These are phyloP conservation scores for Drosophila bocqueti DNA, from an alignment of 1,140 invertebrate species.

Conservation along the genomic window DNA sequence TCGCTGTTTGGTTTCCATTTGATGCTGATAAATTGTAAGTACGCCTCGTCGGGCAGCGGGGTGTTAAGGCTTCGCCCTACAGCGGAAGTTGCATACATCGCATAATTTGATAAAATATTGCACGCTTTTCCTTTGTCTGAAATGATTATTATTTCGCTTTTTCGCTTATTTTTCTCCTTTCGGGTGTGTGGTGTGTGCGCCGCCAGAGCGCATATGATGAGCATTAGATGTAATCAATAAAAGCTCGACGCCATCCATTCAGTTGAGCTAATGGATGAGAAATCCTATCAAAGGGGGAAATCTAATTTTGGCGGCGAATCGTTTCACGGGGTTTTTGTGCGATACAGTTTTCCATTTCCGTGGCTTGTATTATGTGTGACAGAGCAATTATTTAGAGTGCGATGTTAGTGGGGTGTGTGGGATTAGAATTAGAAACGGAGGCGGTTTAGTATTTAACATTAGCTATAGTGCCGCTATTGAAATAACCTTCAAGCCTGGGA, in stretches of 20 bases:
- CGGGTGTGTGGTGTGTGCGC: constrained; percentile 3
- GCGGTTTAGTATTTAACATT: neutral
- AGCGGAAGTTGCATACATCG: constrained; percentile 71
- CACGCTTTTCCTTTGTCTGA: constrained; percentile 67
- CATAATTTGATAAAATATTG: constrained; percentile 83
- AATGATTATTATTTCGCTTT: constrained; percentile 54
- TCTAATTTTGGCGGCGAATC: constrained; percentile 29
- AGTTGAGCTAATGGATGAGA: constrained; percentile 58
- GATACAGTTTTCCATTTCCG: constrained; percentile 34
- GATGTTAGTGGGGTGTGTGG: neutral
- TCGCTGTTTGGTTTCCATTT: constrained; percentile 79
- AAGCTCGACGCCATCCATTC: constrained; percentile 52
- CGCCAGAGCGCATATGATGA: constrained; percentile 54
- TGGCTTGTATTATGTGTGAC: constrained; percentile 24
- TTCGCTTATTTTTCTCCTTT: constrained; percentile 30
- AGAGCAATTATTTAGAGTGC: constrained; percentile 51
- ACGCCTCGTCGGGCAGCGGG: constrained; percentile 60
- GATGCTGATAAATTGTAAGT: constrained; percentile 82
- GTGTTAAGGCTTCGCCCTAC: constrained; percentile 62
- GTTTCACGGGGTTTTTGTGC: constrained; percentile 8
- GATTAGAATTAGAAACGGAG: constrained; percentile 12
- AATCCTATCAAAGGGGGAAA: constrained; percentile 53
- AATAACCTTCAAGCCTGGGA: neutral
- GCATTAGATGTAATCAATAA: constrained; percentile 78
- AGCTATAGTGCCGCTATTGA: neutral